Conservation (phyloP, 1,140 invertebrate species). For the Penaeus japonicus region DNA sequence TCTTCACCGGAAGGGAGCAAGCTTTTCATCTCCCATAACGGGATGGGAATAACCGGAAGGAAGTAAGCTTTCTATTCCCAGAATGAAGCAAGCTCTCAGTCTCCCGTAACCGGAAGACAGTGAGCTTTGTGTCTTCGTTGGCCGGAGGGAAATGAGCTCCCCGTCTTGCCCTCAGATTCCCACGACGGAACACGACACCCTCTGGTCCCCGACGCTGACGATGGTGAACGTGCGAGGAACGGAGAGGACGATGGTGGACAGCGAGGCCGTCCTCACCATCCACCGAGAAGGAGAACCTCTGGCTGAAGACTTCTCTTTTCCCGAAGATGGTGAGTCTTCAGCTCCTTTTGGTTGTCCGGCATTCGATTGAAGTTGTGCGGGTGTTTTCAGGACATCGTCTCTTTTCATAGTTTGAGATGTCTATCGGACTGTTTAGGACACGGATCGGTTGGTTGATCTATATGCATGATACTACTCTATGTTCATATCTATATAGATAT, state of each 20-base stretch:
- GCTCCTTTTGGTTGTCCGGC: neutral
- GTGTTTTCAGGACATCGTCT: too few relatives aligned
- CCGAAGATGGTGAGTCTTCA: slow-evolving; percentile 21
- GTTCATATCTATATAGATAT: too few relatives aligned
- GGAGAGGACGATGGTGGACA: slow-evolving; percentile 36
- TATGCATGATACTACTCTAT: too few relatives aligned
- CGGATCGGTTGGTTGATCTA: too few relatives aligned
- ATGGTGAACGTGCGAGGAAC: slow-evolving; percentile 41
- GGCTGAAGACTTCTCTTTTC: slow-evolving; percentile 21
- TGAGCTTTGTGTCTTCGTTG: neutral
- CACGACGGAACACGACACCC: neutral
- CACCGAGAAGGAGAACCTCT: slow-evolving; percentile 25
- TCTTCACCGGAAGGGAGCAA: too few relatives aligned
- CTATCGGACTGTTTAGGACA: too few relatives aligned
- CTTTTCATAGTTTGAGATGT: too few relatives aligned
- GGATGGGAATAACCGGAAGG: too few relatives aligned
- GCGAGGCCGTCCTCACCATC: slow-evolving; percentile 24
- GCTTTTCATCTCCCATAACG: too few relatives aligned
- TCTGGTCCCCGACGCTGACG: slow-evolving; percentile 35
- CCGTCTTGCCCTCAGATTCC: slow-evolving; percentile 11
- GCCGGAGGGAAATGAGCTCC: neutral
- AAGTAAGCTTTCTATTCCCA: too few relatives aligned
- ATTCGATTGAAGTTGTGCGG: too few relatives aligned
- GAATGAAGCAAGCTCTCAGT: neutral
- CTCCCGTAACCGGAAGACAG: neutral